Conservation (phyloP, 2,113 vertebrate species). For the Carassius carassius region DNA sequence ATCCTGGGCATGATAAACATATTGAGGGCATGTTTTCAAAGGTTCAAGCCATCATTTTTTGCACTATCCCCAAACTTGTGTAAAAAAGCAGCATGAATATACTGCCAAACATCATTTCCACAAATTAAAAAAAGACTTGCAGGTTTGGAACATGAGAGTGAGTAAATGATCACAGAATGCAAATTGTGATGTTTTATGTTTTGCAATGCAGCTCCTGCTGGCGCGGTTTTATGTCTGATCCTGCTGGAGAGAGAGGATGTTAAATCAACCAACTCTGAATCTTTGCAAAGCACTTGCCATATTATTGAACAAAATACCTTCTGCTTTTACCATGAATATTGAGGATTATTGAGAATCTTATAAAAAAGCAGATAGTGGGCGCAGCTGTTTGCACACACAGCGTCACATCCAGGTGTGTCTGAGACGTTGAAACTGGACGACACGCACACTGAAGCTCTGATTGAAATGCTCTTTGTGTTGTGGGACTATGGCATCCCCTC, state of each 20-base stretch:
- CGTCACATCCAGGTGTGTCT: neutral
- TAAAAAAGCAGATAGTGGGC: neutral
- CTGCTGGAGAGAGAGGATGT: neutral
- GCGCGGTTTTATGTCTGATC: neutral
- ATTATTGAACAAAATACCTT: no score
- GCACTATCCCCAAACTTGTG: no score
- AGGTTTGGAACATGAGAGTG: no score
- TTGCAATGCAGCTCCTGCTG: neutral
- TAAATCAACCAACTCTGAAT: neutral
- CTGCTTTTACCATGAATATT: neutral
- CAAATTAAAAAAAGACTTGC: no score
- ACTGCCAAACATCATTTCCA: no score
- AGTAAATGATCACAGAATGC: no score
- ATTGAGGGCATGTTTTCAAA: no score
- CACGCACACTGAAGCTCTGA: slow-evolving; percentile 10
- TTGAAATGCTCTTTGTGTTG: neutral
- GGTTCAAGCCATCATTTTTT: no score
- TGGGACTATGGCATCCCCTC: slow-evolving; percentile 14
- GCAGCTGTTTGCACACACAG: neutral
- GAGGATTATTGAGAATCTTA: neutral
- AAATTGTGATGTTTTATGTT: neutral
- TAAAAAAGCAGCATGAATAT: no score
- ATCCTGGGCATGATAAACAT: no score
- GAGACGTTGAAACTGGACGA: neutral
- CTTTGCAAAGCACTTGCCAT: neutral